These are phyloP conservation scores for Oncorhynchus keta DNA, from an alignment of 2,113 vertebrate genomes.

Conservation along the genomic window DNA sequence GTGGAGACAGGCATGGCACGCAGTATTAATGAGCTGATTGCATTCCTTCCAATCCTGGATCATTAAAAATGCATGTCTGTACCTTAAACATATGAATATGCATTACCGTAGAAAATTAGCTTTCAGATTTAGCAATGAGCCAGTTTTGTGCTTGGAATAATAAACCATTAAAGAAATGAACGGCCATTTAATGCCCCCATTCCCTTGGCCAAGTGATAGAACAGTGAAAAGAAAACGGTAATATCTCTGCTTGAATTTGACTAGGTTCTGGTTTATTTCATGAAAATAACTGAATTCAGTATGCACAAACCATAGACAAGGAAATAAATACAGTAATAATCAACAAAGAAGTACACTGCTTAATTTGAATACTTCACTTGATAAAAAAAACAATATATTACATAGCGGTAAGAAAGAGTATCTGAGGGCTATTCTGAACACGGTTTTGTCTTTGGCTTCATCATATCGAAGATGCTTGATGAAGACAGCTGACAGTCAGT, in stretches of 20 bases:
- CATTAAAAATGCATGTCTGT: constrained; percentile 74
- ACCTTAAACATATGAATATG: constrained; percentile 83
- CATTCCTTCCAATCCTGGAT: constrained; percentile 58
- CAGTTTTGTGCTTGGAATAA: constrained; percentile 73
- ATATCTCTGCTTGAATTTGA: neutral
- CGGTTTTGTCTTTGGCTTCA: too few relatives aligned
- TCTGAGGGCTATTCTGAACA: too few relatives aligned
- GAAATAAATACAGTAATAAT: neutral
- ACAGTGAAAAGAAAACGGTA: neutral
- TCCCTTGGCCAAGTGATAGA: constrained; percentile 30
- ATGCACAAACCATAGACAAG: too few relatives aligned
- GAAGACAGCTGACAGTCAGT: too few relatives aligned
- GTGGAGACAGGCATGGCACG: constrained; percentile 64
- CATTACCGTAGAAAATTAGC: constrained; percentile 69
- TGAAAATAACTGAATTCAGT: too few relatives aligned
- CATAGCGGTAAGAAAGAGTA: too few relatives aligned
- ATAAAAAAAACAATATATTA: too few relatives aligned
- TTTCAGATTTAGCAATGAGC: constrained; percentile 66
- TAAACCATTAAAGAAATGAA: constrained; percentile 55
- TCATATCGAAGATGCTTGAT: neutral
- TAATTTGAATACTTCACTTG: too few relatives aligned
- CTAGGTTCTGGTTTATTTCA: neutral
- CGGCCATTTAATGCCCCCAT: constrained; percentile 29
- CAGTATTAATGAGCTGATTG: constrained; percentile 70
- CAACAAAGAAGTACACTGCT: neutral